Evolutionary conservation across 2,113 vertebrate genomes (phyloP), one percentile per base, ranked within the genome.

Genomic region (Amphiprion percula): DNA sequence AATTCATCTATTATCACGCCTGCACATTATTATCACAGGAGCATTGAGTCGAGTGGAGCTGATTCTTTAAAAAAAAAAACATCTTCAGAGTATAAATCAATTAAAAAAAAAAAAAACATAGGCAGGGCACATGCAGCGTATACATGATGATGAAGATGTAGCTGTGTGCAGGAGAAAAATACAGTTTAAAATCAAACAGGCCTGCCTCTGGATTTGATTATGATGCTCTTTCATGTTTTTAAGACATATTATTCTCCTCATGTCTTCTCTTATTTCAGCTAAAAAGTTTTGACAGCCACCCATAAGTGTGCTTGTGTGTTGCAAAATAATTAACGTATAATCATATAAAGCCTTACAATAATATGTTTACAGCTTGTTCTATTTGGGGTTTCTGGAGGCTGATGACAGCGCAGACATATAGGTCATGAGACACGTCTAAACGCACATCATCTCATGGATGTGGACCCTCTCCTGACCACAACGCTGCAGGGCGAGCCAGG

Each of bases 1-100:
- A 90, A 89, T 89, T 82, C 62, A 87, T 82, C 54, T 66, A 55
- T 80, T 63, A 69, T 41, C 60, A 46, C 19, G 1, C 30, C 59
- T 16, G 1, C 68, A 47, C 70, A 46, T 21, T 21, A 21, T 21
- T 21, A 21, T 21, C 21, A 21, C 21, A 21, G 21, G 21, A 70
- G 44, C 28, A 46, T 19, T 72, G 33, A 41, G 39, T 52, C 70
- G 16, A 10, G 39, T 41, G 15, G 17, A 59, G 33, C 16, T 61
- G 46, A 50, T 17, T 46, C 41, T 65, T 23, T 68, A 28, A 23
- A 23, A 50, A 24, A 9, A 5, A 33, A 26, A 26, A 26, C 26
- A 21, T 63, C 15, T 30, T 4, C 30, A 41, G 56, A 59, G 16
- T 39, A 26, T 0, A 21, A 12, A 1, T 55, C 3, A 33, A 41